These are phyloP conservation scores for Chrysolina haemoptera DNA, from an alignment of 2,888 invertebrate species.

Conservation along the genomic window DNA sequence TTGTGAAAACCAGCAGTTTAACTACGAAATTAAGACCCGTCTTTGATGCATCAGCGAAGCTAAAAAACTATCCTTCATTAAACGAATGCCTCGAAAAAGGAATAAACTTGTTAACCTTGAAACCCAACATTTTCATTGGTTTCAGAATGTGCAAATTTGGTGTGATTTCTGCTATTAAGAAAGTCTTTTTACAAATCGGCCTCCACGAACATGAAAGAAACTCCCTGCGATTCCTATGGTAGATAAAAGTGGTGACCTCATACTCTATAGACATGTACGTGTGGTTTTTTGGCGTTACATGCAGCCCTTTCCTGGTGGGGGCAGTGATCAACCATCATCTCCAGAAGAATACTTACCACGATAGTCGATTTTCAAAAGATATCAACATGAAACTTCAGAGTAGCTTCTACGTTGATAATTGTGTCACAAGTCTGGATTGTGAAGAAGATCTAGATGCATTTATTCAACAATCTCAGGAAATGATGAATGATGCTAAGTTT, in stretches of 20 bases:
- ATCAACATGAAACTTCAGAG: background rate
- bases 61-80: conserved; percentile 45
- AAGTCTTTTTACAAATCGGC: no score
- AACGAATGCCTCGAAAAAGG: conserved; percentile 43
- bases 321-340: no score
- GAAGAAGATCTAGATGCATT: background rate
- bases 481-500: background rate
- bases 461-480: background rate
- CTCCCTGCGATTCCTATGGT: no score
- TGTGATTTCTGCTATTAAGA: no score
- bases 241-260: no score
- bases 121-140: no score
- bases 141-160: no score
- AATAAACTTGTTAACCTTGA: conserved; percentile 25
- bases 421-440: background rate
- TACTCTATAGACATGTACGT: no score
- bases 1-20: conserved; percentile 21
- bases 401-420: background rate
- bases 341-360: no score
- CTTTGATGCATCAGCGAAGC: conserved; percentile 29
- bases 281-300: no score
- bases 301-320: no score
- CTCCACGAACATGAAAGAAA: no score
- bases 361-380: background rate
- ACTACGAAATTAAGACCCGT: conserved; percentile 38